phyloP scores from a whole-genome alignment of 2,113 vertebrate genomes.

The Tor tambroides region DNA sequence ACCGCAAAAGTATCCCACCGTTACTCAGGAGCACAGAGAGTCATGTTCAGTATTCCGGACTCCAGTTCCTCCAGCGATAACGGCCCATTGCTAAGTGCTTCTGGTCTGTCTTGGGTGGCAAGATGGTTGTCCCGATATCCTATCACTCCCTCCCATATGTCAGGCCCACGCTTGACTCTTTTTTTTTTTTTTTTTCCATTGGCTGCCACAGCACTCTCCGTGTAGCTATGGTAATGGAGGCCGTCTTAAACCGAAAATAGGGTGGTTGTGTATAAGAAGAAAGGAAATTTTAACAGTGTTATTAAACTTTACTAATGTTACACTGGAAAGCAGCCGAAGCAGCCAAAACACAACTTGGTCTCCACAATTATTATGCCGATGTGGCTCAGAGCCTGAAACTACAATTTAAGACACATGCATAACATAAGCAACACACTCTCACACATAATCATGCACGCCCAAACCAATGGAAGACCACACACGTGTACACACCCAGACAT shows the following conservation, averaged over 20 bases:
- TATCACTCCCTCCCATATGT: slow-evolving; percentile 37
- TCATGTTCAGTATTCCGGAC: slow-evolving; percentile 43
- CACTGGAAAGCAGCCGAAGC: neutral
- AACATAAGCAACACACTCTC: slow-evolving; percentile 22
- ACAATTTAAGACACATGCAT: neutral
- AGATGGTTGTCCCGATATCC: slow-evolving; percentile 45
- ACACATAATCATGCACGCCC: slow-evolving; percentile 42
- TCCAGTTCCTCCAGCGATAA: slow-evolving; percentile 39
- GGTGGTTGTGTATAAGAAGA: slow-evolving; percentile 6
- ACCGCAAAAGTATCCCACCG: slow-evolving; percentile 37
- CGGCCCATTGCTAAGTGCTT: slow-evolving; percentile 14
- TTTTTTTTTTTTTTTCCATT: neutral
- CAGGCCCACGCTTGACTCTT: neutral
- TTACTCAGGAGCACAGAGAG: slow-evolving; percentile 38
- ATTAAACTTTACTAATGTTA: slow-evolving; percentile 42
- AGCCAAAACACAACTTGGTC: slow-evolving; percentile 22
- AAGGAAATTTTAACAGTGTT: slow-evolving; percentile 41
- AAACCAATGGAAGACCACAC: slow-evolving; percentile 45
- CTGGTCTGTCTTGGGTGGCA: neutral
- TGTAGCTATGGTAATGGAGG: slow-evolving; percentile 30
- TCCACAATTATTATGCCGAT: slow-evolving; percentile 31
- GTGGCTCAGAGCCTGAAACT: slow-evolving; percentile 1
- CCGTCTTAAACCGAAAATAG: slow-evolving; percentile 38
- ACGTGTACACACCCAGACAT: slow-evolving; percentile 28
- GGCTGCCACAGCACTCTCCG: neutral